A percentile compares a stretch with the other conserved stretches of the same genome.
Evolutionary conservation across 2,113 vertebrate genomes (phyloP).

Genomic region (Carettochelys insculpta): DNA sequence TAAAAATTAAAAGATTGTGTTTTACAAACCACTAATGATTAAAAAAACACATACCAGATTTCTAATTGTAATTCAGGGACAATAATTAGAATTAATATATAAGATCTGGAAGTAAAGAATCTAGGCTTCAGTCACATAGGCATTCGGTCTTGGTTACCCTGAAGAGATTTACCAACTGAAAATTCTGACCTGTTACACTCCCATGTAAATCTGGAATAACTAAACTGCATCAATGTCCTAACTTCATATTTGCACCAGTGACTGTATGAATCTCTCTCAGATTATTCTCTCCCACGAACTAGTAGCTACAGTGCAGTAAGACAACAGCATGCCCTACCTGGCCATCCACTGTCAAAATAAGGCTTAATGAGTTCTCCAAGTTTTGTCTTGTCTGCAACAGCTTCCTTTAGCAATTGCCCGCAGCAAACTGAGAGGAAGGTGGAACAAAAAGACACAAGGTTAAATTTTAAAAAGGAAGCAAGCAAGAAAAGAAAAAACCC

Average conservation of each 20-base stretch:
- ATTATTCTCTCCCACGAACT: not conserved
- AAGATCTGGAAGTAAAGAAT: not conserved
- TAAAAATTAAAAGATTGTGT: not conserved
- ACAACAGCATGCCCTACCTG: conserved; percentile 74
- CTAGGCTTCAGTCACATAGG: not conserved
- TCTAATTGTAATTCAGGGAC: not conserved
- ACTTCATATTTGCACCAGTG: not conserved
- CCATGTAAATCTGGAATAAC: not conserved
- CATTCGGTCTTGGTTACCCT: not conserved
- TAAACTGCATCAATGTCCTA: not conserved
- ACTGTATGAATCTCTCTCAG: not conserved
- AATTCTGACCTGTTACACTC: fast-evolving
- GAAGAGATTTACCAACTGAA: not conserved
- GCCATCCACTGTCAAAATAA: conserved; percentile 76
- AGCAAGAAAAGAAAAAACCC: not conserved
- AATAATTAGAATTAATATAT: not conserved
- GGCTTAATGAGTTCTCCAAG: conserved; percentile 80
- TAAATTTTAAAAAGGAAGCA: conserved; percentile 75
- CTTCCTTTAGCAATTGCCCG: conserved; percentile 85
- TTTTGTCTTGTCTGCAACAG: conserved; percentile 78
- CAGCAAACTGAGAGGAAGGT: conserved; percentile 84
- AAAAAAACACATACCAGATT: not conserved
- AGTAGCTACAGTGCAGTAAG: conserved; percentile 10
- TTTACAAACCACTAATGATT: not conserved
- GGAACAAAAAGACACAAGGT: conserved; percentile 62